Evolutionary conservation across 2,888 invertebrate genomes (phyloP).

Genomic region (Chirona hameri): DNA sequence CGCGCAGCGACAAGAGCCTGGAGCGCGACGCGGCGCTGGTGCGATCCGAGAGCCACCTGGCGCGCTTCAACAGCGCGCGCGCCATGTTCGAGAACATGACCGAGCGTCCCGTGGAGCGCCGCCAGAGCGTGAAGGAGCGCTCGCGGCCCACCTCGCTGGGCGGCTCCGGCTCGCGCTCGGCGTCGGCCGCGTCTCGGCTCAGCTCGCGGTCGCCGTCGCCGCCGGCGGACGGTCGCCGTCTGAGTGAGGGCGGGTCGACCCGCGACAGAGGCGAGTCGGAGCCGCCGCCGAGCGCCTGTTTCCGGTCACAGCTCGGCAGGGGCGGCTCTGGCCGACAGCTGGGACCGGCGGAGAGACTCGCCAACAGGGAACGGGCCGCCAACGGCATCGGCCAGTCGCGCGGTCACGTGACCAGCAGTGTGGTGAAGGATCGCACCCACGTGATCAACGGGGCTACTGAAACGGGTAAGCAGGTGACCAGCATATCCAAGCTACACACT

Average conservation of each 20-base stretch:
- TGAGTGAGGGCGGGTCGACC: constrained; percentile 40
- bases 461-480: too few relatives aligned
- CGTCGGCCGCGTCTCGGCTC: constrained; percentile 33
- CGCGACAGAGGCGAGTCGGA: constrained; percentile 33
- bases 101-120: constrained; percentile 35
- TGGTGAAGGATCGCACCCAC: not conserved
- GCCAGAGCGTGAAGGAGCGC: constrained; percentile 31
- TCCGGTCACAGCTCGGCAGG: constrained; percentile 33
- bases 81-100: constrained; percentile 85
- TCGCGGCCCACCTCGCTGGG: constrained; percentile 36
- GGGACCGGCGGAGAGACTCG: not conserved
- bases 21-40: constrained; percentile 63
- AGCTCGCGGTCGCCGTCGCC: constrained; percentile 31
- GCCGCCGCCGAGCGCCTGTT: constrained; percentile 32
- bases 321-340: constrained; percentile 31
- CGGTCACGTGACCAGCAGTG: not conserved
- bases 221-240: constrained; percentile 33
- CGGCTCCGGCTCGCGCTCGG: constrained; percentile 35
- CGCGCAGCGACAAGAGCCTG: constrained; percentile 29
- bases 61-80: constrained; percentile 85
- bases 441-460: not conserved
- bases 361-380: not conserved
- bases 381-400: not conserved
- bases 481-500: too few relatives aligned
- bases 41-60: constrained; percentile 81